Base-by-base conservation (phyloP, 1,140 invertebrate species). In the Centruroides vittatus region DNA sequence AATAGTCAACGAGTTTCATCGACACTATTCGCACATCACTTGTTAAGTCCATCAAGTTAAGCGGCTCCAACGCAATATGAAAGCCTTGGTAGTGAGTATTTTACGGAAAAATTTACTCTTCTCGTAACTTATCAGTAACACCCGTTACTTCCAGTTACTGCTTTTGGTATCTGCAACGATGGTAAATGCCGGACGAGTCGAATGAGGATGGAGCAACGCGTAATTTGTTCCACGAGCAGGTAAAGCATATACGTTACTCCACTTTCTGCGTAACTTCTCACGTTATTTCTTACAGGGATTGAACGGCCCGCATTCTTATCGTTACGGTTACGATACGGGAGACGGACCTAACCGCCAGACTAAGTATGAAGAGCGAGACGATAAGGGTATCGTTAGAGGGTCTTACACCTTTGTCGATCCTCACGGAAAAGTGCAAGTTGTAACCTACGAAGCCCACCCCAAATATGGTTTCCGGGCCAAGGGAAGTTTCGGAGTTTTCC, bases 251-350 rank as follows among this genome's bases (percentile, higher is more conserved):
- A 23, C 10, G 34, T 54, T 34, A 13, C 58, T 36, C 3, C 61
- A 59, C 50, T 52, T 6, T 35, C 56, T 35, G 47, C 55, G 11
- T 47, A 11, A 12, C 61, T 7, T 61, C 47, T 41, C 36, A n/a
- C 12, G 5, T 5, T 56, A 36, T 4, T 5, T 61, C 63, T 72
- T 70, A 23, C 66, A 81, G 88, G 86, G 5, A 88, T 87, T 72
- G 67, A 87, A 49, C 78, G 88, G 88, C 50, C 88, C 88, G 3
- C 79, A 86, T 66, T 87, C 84, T 55, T 93, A 91, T 71, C 83
- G 88, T 71, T 91, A 89, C 74, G 88, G 88, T 62, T 91, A 81
- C 72, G 87, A 91, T 70, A 91, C 88, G 47, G 89, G 88, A 64
- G 82, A 91, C 86, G 55, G 48, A 5, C 80, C 85, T 68, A 87